These are phyloP conservation scores for Ceramica pisi DNA, from an alignment of 2,888 invertebrate species.

Conservation along the genomic window DNA sequence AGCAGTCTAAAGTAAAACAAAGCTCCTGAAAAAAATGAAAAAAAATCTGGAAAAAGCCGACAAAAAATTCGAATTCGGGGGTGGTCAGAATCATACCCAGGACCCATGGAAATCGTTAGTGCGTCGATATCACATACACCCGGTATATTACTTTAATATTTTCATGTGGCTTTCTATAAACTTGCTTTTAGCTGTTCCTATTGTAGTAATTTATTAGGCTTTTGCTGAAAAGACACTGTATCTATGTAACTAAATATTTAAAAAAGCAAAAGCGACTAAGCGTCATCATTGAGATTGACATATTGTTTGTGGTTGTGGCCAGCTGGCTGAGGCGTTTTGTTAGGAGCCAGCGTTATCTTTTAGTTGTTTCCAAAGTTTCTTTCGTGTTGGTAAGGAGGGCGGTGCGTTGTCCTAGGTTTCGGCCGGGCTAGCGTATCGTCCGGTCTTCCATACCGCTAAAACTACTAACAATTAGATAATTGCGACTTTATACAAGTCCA, in stretches of 20 bases:
- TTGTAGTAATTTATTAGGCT: no score
- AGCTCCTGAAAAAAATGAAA: no score
- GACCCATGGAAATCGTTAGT: no score
- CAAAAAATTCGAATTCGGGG: no score
- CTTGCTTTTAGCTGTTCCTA: no score
- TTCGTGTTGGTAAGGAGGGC: conserved; percentile 84
- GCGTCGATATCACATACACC: no score
- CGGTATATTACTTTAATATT: no score
- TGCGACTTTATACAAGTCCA: conserved; percentile 69
- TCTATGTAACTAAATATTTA: neutral
- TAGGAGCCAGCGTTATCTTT: conserved; percentile 76
- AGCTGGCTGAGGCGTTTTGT: conserved; percentile 76
- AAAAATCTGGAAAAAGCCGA: no score
- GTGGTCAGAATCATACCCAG: no score
- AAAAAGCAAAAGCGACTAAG: conserved; percentile 1
- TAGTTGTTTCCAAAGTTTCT: conserved; percentile 83
- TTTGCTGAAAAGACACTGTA: conserved; percentile 7
- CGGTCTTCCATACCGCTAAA: conserved; percentile 74
- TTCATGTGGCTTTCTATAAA: no score
- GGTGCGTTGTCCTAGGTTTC: conserved; percentile 91
- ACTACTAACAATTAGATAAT: conserved; percentile 64
- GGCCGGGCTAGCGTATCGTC: conserved; percentile 91
- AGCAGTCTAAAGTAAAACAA: no score
- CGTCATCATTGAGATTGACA: conserved; percentile 31
- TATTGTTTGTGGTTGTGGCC: conserved; percentile 76